Percentiles rank a stretch among this genome's conserved stretches.
phyloP scores from a whole-genome alignment of 2,113 vertebrate genomes.

The Gymnobelideus leadbeateri region DNA sequence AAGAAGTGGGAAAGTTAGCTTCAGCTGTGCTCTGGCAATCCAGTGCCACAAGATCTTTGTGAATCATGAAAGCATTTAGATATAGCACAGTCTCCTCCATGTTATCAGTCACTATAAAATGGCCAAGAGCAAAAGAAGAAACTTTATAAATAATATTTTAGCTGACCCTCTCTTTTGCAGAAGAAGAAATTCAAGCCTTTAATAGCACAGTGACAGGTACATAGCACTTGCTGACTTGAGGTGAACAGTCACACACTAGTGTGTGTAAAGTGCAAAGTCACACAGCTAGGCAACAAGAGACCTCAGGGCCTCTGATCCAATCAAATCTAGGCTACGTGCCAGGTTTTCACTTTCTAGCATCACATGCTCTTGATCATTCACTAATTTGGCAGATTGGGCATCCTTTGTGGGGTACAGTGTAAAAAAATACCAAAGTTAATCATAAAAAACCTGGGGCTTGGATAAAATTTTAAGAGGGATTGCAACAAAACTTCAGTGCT shows the following conservation, averaged over 20 bases:
- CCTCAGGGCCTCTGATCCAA: neutral
- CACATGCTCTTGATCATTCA: neutral
- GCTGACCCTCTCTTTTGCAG: neutral
- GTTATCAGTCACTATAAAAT: neutral
- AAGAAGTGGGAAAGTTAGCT: neutral
- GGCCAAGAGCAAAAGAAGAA: neutral
- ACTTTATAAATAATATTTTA: neutral
- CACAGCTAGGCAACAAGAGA: neutral
- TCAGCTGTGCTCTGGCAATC: neutral
- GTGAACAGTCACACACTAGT: neutral
- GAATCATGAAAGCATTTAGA: neutral
- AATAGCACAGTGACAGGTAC: neutral
- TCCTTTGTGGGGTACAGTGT: neutral
- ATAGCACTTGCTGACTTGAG: neutral
- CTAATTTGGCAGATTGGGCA: neutral
- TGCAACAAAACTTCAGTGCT: slow-evolving; percentile 60
- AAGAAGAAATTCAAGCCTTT: neutral
- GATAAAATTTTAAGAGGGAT: slow-evolving; percentile 42
- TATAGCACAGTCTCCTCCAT: neutral
- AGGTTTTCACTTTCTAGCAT: neutral
- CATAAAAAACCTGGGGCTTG: slow-evolving; percentile 16
- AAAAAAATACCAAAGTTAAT: neutral
- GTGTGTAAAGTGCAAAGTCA: neutral
- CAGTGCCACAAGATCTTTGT: neutral
- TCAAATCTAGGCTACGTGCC: neutral